Evolutionary conservation across 2,888 invertebrate species (phyloP), one percentile per base, ranked within the genome.

Genomic region (Lithosia quadra): DNA sequence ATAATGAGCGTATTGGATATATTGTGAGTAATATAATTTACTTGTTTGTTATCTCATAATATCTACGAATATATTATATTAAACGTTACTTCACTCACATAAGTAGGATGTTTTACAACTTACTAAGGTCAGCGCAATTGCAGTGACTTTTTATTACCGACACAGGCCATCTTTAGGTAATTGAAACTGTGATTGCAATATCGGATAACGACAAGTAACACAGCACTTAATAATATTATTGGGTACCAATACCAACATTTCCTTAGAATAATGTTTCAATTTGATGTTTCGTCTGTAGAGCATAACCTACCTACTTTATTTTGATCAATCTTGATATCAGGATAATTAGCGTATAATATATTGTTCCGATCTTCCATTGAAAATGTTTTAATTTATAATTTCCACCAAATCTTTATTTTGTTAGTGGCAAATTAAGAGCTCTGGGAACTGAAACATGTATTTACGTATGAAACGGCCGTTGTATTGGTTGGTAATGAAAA

Each of bases 21-120:
- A 53, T 13, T 43, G 49, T 71, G n/a, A 49, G 5, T n/a, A 49
- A 49, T 49, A n/a, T 49, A 49, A 28, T 49, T 69, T 64, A 69
- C 60, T 75, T 67, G 66, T 75, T 78, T 74, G 67, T 69, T 78
- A 74, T 80, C 68, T 72, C 70, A 70, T 73, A 72, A 43, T 74
- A 67, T 36, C 56, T 21, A n/a, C n/a, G n/a, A n/a, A n/a, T n/a
- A 28, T 28, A 22, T 76, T 72, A 59, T 3, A 49, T 55, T 67
- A 65, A 36, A 61, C 69, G 65, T 65, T 71, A 65, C 65, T 74
- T 76, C 68, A 78, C 73, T 78, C 69, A 68, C 67, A 75, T 62
- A 56, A 22, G 67, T 68, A 64, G 62, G 67, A 68, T 53, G 67
- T 56, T 56, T 22, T 21, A 55, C 24, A 56, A 56, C 13, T 24